Conservation (phyloP, 2,113 vertebrate species). For the Erythrolamprus reginae region DNA sequence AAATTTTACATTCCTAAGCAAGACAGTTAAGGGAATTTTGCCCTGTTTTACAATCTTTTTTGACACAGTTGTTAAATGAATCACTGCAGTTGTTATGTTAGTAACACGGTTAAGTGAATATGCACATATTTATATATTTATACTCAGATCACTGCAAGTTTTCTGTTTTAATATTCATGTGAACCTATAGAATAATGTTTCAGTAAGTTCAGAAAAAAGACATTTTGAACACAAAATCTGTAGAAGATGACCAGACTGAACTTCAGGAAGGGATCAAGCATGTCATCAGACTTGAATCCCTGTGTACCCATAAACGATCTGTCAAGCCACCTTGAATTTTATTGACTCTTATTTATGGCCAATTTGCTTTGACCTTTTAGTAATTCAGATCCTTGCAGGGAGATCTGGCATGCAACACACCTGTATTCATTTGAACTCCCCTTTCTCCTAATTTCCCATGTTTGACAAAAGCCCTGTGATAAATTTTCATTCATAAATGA, state of each 20-base stretch:
- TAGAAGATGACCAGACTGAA: neutral
- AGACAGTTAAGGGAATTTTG: neutral
- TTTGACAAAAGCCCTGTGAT: neutral
- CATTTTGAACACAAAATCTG: neutral
- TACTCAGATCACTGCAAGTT: neutral
- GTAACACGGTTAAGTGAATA: neutral
- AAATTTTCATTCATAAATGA: neutral
- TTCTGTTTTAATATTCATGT: neutral
- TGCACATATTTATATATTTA: neutral
- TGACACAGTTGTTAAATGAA: neutral
- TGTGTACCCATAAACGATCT: neutral
- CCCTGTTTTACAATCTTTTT: neutral
- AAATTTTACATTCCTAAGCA: neutral
- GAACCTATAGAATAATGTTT: neutral
- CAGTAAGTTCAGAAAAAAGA: neutral
- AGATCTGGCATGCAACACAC: neutral
- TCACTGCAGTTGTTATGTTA: neutral
- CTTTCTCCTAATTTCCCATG: neutral
- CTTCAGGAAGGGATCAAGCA: neutral
- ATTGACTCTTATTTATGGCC: neutral
- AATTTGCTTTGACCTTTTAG: neutral
- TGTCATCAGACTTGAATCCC: neutral
- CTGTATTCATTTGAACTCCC: neutral
- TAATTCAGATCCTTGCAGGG: neutral
- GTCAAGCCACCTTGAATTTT: neutral